A percentile compares a stretch with the other conserved stretches of the same genome.
Conservation (phyloP, 2,888 invertebrate genomes). For the Anthophora plumipes region DNA sequence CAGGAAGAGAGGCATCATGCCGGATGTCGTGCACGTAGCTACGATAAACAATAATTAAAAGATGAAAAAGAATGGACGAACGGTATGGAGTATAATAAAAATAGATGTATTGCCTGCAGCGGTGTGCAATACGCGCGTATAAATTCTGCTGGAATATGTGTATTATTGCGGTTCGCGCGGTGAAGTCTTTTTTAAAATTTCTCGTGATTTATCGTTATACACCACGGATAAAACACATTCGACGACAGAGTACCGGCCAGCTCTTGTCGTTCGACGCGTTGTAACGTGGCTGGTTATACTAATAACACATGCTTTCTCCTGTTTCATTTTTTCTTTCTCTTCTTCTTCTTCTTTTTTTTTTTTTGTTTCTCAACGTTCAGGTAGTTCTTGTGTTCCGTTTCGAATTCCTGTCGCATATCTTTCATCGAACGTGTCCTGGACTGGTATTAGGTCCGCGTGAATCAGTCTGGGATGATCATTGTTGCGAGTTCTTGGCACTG, state of each 20-base stretch:
- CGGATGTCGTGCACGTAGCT: constrained; percentile 35
- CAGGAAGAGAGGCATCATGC: constrained; percentile 3
- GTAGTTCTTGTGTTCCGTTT: not conserved
- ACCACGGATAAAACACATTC: constrained; percentile 68
- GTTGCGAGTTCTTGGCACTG: constrained; percentile 58
- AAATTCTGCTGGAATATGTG: constrained; percentile 68
- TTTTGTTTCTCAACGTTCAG: too few relatives aligned
- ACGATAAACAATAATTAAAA: constrained; percentile 69
- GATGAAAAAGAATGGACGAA: not conserved
- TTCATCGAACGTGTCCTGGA: constrained; percentile 21
- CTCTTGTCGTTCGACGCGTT: constrained; percentile 24
- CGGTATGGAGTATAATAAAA: constrained; percentile 25
- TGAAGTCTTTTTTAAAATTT: constrained; percentile 70
- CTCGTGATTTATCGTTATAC: constrained; percentile 64
- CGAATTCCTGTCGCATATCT: constrained; percentile 18
- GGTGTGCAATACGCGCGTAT: constrained; percentile 53
- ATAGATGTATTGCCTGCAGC: constrained; percentile 20
- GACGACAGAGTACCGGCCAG: constrained; percentile 55
- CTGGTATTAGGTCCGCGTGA: constrained; percentile 34
- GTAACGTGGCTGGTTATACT: constrained; percentile 42
- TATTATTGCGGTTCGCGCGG: constrained; percentile 58
- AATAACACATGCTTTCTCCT: constrained; percentile 37
- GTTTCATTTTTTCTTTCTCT: not conserved
- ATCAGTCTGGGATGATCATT: constrained; percentile 56
- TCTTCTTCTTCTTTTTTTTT: not conserved